Base-by-base conservation (phyloP, 2,888 invertebrate species). In the Acleris emargana region DNA sequence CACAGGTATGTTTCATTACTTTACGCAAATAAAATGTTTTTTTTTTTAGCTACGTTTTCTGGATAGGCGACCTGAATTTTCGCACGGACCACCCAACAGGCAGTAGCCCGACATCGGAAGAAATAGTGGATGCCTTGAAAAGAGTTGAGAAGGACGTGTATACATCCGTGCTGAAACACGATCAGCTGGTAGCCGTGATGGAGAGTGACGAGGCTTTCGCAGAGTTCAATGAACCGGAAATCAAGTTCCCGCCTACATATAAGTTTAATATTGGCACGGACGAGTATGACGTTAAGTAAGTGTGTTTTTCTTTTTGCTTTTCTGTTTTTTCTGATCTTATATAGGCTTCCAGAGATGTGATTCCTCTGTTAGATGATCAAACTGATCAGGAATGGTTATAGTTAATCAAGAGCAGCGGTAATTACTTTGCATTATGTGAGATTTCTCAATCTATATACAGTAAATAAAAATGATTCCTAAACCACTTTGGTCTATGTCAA, bases 61-160 rank as follows among this genome's bases (percentile, higher is more conserved):
- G 97, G 97, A 94, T 97, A 76, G 98, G 98, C 1, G 98, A 98
- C 81, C 91, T 98, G 25, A 98, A 98, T 85, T 98, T 98, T 82
- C 95, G 98, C 0, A 91, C 96, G 6, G 89, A 94, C 68, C 95
- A 95, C 63, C 95, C 95, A 1, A 89, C 93, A 43, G 93, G 94
- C 6, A 89, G 88, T 69, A 93, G 94, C 22, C 93, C 95, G 0
- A 93, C 94, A 0, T 89, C 95, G 0, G 93, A 94, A 60, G 95
- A 95, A 69, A 96, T 98, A n/a, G 93, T 95, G 13, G 88, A 93
- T 2, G 81, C 93, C 7, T 87, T 97, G 25, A 89, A 94, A 68
- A 91, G 93, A 62, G 91, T 96, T 9, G 94, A 95, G 69, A 94
- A 95, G 63, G 95, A 95, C 67, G 94, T 96, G 69, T 93, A 95